Base-by-base conservation (phyloP, 1,140 invertebrate genomes). In the Galendromus occidentalis region DNA sequence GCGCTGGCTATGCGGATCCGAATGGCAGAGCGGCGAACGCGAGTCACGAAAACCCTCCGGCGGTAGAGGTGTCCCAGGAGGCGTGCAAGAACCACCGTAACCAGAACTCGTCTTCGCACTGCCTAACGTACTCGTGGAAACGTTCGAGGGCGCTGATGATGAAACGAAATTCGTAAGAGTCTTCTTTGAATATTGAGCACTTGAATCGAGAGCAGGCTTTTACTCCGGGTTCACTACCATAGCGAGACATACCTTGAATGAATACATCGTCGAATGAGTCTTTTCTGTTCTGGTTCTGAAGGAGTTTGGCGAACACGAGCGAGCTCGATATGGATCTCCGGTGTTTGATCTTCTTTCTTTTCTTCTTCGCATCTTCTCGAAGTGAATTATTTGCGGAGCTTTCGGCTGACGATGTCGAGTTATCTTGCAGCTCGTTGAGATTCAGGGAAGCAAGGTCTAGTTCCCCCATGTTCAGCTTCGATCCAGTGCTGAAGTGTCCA, bases 1-100 rank as follows among this genome's bases (percentile, higher is more conserved):
- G 17, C 63, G 65, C 41, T 66, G 45, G 2, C 67, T 42, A 22
- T 51, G 51, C n/a, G 67, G 68, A 28, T 65, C n/a, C 33, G 65
- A 67, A 7, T 66, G 59, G 18, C 42, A 64, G 41, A 64, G 44
- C 39, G 65, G 68, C 42, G 39, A 33, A 25, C 18, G 39, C 30
- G 83, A 81, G 76, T 88, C 87, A 73, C 86, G 82, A 70, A 89
- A 89, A 76, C 88, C 86, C 70, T 87, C 84, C 0, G 87, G 87
- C 1, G 87, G 87, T 25, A 59, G 25, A 25, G 86, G 73, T 25
- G 51, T 59, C 14, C 51, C 51, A 4, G 51, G 51, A 14, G 51
- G 51, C 25, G 51, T 59, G 9, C 51, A 59, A 17, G 51, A 59
- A 33, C 51, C 51, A 17, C 51, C 51, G 22, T 59, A 59, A 18